Percentiles rank a stretch among this genome's conserved stretches.
These are phyloP conservation scores for Armadillidium nasatum DNA, from an alignment of 1,140 invertebrate species.

Conservation along the genomic window DNA sequence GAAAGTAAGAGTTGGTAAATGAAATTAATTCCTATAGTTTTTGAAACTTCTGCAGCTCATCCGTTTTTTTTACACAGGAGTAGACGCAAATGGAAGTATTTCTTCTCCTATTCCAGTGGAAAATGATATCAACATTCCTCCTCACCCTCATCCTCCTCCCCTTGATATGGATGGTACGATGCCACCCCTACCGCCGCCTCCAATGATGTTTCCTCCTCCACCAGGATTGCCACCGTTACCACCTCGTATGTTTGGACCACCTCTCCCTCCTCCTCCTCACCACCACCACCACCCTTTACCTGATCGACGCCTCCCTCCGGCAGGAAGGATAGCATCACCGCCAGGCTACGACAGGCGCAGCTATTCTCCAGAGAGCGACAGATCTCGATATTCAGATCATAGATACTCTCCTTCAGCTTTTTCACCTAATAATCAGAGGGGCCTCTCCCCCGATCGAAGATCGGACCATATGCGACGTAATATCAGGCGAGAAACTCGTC, in stretches of 20 bases:
- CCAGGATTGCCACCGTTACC: constrained; percentile 20
- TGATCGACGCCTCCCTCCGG: constrained; percentile 7
- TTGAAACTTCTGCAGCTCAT: background rate
- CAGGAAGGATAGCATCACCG: constrained; percentile 5
- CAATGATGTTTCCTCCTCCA: background rate
- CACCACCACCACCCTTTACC: background rate
- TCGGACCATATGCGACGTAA: background rate
- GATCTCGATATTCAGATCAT: constrained; percentile 25
- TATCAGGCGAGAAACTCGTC: background rate
- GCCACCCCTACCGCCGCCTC: constrained; percentile 17
- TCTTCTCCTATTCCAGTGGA: constrained; percentile 20
- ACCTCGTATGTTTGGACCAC: constrained; percentile 14
- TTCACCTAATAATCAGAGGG: background rate
- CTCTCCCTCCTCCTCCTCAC: constrained; percentile 1
- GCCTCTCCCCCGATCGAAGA: background rate
- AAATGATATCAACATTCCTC: background rate
- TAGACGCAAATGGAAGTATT: constrained; percentile 21
- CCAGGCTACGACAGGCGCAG: constrained; percentile 19
- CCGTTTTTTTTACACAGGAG: constrained; percentile 14
- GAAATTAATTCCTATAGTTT: background rate
- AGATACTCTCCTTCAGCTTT: constrained; percentile 18
- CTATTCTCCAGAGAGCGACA: constrained; percentile 25
- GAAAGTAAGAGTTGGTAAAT: background rate
- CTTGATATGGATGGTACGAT: background rate
- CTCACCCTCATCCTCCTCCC: constrained; percentile 21